phyloP scores from a whole-genome alignment of 2,888 invertebrate species.

The Melanostoma mellinum region DNA sequence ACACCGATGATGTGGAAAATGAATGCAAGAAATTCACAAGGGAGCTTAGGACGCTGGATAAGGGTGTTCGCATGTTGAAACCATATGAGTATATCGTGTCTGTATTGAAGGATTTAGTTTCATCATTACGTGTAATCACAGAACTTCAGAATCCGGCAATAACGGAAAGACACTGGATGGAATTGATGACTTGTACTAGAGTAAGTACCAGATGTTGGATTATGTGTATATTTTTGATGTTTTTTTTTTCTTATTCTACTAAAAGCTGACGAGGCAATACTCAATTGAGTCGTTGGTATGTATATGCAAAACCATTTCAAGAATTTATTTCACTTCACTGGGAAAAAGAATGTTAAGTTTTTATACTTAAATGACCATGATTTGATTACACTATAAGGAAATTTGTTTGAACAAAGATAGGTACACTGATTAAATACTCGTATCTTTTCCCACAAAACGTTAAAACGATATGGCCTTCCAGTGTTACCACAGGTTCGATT shows the following conservation, averaged over 20 bases:
- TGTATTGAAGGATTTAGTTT: constrained; percentile 94
- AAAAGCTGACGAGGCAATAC: constrained; percentile 75
- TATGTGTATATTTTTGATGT: constrained; percentile 15
- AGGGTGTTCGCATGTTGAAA: constrained; percentile 91
- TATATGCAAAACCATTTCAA: constrained; percentile 14
- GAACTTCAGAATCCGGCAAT: constrained; percentile 98
- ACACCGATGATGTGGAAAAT: constrained; percentile 97
- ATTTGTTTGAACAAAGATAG: not conserved
- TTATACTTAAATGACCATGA: too few relatives aligned
- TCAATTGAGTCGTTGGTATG: constrained; percentile 76
- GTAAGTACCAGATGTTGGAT: constrained; percentile 81
- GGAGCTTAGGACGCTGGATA: constrained; percentile 91
- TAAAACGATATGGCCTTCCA: too few relatives aligned
- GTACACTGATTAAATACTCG: too few relatives aligned
- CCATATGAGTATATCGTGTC: constrained; percentile 91
- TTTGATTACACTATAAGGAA: not conserved
- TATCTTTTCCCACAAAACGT: too few relatives aligned
- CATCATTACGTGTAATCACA: constrained; percentile 95
- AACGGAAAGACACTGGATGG: constrained; percentile 96
- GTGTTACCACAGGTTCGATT: too few relatives aligned
- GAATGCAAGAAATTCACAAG: constrained; percentile 97
- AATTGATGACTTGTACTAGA: constrained; percentile 96
- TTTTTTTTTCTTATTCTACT: constrained; percentile 34
- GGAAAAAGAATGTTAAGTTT: too few relatives aligned
- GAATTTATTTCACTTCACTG: not conserved